A percentile compares a stretch with the other conserved stretches of the same genome.
phyloP scores from a whole-genome alignment of 2,797 vertebrate genomes.

The Vultur gryphus region DNA sequence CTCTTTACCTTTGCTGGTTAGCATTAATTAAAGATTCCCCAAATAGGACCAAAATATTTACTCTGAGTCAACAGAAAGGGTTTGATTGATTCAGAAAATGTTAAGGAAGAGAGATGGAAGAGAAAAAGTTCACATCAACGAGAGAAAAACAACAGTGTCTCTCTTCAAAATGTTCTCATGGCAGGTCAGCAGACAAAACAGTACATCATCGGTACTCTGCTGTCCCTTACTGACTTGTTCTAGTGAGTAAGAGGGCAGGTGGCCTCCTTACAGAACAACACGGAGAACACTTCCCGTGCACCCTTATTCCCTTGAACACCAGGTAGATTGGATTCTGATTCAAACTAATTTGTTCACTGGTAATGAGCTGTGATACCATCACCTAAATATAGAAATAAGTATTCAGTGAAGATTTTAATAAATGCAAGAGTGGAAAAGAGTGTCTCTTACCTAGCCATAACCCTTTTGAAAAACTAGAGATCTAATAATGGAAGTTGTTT shows the following conservation, averaged over 20 bases:
- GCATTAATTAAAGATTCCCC: not conserved
- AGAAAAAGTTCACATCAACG: not conserved
- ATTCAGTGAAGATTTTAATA: slow-evolving; percentile 21
- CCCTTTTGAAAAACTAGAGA: not conserved
- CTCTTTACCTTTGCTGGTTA: not conserved
- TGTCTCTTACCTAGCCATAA: not conserved
- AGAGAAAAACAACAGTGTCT: not conserved
- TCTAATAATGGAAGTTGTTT: slow-evolving; percentile 22
- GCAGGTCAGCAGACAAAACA: not conserved
- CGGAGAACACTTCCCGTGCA: not conserved
- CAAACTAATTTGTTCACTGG: slow-evolving; percentile 31
- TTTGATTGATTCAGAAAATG: not conserved
- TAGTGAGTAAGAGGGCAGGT: not conserved
- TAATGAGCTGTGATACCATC: not conserved
- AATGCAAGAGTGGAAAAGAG: not conserved
- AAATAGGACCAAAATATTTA: not conserved
- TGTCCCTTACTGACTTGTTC: not conserved
- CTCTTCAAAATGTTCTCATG: not conserved
- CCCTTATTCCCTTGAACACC: not conserved
- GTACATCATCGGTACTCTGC: not conserved
- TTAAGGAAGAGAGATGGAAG: not conserved
- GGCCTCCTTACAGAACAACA: not conserved
- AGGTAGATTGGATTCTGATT: slow-evolving; percentile 23
- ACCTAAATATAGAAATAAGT: slow-evolving; percentile 38
- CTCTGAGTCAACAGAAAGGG: not conserved